phyloP scores from a whole-genome alignment of 2,113 vertebrate species.

The Pteropus alecto region DNA sequence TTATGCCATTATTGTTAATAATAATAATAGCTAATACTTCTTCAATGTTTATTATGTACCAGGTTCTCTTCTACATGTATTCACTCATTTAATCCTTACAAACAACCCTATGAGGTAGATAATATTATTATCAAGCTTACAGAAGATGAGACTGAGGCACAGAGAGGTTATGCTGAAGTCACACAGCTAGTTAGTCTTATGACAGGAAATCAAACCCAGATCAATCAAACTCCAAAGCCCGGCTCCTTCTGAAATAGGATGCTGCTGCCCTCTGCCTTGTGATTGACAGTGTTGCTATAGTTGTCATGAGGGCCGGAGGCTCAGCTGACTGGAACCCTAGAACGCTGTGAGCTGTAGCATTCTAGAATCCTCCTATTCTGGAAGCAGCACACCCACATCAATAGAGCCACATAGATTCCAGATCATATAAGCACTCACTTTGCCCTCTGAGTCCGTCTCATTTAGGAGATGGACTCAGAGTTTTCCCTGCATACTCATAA shows the following conservation, averaged over 20 bases:
- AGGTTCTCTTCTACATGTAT: background rate
- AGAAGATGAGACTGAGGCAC: background rate
- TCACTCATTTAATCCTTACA: background rate
- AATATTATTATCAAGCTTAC: background rate
- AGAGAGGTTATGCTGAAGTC: background rate
- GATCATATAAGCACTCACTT: background rate
- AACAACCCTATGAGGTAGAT: background rate
- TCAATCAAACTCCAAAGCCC: background rate
- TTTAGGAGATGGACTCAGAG: background rate
- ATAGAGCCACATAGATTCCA: background rate
- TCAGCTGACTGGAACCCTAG: background rate
- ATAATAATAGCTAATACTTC: background rate
- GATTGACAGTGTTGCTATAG: background rate
- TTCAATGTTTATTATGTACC: background rate
- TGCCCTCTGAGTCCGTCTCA: background rate
- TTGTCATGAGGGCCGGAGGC: background rate
- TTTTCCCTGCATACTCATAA: background rate
- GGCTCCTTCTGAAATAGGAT: background rate
- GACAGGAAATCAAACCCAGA: background rate
- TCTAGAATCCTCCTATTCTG: background rate
- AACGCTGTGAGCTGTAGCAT: background rate
- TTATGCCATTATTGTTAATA: background rate
- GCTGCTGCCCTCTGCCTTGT: background rate
- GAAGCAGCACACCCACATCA: background rate
- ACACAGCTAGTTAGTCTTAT: background rate